These are phyloP conservation scores for Caradrina kadenii DNA, from an alignment of 2,888 invertebrate genomes.

Conservation along the genomic window DNA sequence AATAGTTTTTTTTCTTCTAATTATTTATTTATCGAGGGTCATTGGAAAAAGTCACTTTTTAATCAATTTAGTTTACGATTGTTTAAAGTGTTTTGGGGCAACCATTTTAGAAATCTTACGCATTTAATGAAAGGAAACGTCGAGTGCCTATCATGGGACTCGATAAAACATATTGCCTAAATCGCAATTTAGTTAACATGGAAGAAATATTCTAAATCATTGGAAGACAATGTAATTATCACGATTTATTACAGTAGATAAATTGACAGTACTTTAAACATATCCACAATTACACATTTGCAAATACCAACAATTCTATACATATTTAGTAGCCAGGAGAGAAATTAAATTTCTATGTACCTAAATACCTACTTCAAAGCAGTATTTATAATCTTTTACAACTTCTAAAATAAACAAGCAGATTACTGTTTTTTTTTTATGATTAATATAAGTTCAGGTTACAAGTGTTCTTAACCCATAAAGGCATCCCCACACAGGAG, in stretches of 20 bases:
- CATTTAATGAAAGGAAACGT: conserved; percentile 2
- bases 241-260: conserved; percentile 36
- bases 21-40: background rate
- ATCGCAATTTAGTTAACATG: conserved; percentile 14
- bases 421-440: background rate
- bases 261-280: conserved; percentile 49
- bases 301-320: conserved; percentile 1
- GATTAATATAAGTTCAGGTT: no score
- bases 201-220: conserved; percentile 34
- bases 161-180: conserved; percentile 1
- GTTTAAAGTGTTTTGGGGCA: background rate
- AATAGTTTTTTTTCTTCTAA: background rate
- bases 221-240: conserved; percentile 61
- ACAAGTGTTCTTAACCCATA: conserved; percentile 1
- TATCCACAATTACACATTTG: conserved; percentile 28
- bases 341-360: conserved; percentile 11
- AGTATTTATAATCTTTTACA: conserved; percentile 8
- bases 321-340: background rate
- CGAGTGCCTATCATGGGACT: background rate
- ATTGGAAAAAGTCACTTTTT: background rate
- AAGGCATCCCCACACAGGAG: no score
- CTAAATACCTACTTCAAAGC: background rate
- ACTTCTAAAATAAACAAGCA: conserved; percentile 1
- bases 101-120: conserved; percentile 17
- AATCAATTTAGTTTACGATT: background rate